A percentile compares a stretch with the other conserved stretches of the same genome.
Evolutionary conservation across 2,113 vertebrate genomes (phyloP).

Genomic region (Hylia prasina): DNA sequence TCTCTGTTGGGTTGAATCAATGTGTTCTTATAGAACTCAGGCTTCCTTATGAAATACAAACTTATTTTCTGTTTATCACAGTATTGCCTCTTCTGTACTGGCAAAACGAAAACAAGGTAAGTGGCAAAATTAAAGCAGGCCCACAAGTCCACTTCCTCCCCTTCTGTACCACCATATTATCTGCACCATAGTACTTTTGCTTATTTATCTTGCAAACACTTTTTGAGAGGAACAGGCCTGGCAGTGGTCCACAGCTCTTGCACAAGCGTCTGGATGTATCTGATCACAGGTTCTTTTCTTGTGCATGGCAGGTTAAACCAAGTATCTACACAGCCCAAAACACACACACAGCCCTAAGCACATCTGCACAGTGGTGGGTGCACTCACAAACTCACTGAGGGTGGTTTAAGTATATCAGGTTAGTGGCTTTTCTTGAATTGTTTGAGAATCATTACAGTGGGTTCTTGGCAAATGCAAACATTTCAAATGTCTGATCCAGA

Average conservation of each 20-base stretch:
- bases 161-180: neutral
- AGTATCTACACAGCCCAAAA: neutral
- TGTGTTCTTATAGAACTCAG: neutral
- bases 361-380: neutral
- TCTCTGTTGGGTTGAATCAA: neutral
- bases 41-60: neutral
- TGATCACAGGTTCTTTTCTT: neutral
- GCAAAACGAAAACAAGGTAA: neutral
- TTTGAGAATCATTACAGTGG: neutral
- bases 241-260: neutral
- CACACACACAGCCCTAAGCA: neutral
- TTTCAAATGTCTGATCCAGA: neutral
- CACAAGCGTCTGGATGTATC: neutral
- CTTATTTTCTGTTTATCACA: neutral
- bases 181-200: neutral
- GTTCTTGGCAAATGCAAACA: neutral
- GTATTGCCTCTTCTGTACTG: neutral
- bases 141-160: neutral
- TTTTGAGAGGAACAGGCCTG: neutral
- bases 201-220: neutral
- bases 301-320: neutral
- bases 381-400: accelerated
- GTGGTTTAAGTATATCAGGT: accelerated
- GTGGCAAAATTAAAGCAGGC: neutral
- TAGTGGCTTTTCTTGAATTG: neutral